These are phyloP conservation scores for Drosophila nigritarsus DNA, from an alignment of 2,888 invertebrate genomes.

Conservation along the genomic window DNA sequence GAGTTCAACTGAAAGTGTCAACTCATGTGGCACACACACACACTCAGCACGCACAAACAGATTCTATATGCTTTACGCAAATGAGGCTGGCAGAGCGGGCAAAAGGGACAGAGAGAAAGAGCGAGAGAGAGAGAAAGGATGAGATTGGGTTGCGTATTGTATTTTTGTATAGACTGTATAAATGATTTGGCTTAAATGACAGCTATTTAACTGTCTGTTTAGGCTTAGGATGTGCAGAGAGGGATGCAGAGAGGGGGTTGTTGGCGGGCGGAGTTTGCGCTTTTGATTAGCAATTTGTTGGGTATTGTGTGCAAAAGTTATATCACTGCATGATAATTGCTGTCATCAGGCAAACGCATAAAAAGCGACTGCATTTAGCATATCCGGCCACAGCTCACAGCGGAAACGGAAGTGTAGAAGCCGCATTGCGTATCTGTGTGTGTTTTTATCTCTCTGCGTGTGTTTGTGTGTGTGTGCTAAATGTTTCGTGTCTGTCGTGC, in stretches of 20 bases:
- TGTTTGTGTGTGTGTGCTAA: conserved; percentile 42
- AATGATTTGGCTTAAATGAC: conserved; percentile 44
- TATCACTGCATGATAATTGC: conserved; percentile 76
- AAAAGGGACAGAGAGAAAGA: neutral
- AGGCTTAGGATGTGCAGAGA: neutral
- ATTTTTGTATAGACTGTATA: conserved; percentile 28
- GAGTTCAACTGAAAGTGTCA: conserved; percentile 83
- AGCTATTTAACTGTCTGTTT: conserved; percentile 32
- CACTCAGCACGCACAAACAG: conserved; percentile 25
- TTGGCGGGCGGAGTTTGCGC: conserved; percentile 26
- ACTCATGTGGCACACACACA: conserved; percentile 68
- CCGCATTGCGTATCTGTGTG: conserved; percentile 45
- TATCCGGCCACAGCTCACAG: conserved; percentile 64
- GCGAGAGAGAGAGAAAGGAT: neutral
- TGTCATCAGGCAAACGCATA: conserved; percentile 72
- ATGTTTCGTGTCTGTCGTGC: conserved; percentile 53
- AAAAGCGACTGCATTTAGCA: conserved; percentile 76
- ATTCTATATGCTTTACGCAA: conserved; percentile 49
- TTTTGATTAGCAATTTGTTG: conserved; percentile 69
- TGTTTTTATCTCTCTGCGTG: neutral
- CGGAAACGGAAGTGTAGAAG: conserved; percentile 80
- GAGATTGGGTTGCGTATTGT: neutral
- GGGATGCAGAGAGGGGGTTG: neutral
- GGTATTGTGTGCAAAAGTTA: conserved; percentile 60
- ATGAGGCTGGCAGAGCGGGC: conserved; percentile 15